Evolutionary conservation across 2,113 vertebrate species (phyloP).

Genomic region (Rhadina sibilatrix): DNA sequence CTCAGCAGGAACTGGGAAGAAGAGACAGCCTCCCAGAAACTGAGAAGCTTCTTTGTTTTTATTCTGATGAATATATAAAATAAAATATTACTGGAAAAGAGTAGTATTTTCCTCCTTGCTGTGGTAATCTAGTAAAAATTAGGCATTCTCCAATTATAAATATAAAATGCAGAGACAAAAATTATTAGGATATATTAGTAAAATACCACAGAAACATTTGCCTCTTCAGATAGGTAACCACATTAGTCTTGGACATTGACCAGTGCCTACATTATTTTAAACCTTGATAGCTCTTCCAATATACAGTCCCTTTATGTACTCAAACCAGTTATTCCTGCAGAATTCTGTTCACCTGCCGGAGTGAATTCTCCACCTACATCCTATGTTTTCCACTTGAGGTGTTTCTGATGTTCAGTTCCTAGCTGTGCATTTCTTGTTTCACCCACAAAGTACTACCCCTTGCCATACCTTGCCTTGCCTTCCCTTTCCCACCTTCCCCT

Average conservation of each 20-base stretch:
- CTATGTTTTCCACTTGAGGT: background rate
- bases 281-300: background rate
- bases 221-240: background rate
- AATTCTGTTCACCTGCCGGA: background rate
- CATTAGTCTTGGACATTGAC: background rate
- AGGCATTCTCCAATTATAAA: background rate
- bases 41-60: background rate
- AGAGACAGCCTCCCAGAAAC: background rate
- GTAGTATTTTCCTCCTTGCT: background rate
- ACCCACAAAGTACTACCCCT: background rate
- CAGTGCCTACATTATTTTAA: background rate
- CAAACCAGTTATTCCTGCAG: background rate
- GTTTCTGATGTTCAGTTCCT: background rate
- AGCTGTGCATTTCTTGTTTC: background rate
- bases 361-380: background rate
- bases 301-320: background rate
- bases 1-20: background rate
- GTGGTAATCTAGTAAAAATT: background rate
- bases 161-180: background rate
- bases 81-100: background rate
- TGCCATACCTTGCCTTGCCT: background rate
- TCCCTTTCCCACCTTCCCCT: background rate
- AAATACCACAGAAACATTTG: background rate
- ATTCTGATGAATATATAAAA: background rate
- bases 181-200: background rate